Conservation (phyloP, 2,113 vertebrate genomes). For the Engraulis encrasicolus region DNA sequence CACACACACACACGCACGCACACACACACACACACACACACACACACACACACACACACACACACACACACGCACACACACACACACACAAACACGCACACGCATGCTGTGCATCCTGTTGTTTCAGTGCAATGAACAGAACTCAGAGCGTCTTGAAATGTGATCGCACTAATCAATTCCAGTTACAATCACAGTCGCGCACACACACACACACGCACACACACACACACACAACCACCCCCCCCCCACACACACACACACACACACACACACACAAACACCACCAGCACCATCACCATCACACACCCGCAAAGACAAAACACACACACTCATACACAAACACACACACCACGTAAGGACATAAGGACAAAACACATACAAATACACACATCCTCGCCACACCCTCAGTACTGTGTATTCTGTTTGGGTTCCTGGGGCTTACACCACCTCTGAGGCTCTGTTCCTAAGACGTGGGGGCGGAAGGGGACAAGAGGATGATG, state of each 20-base stretch:
- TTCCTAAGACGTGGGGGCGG: neutral
- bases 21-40: slow-evolving; percentile 1
- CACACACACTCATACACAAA: too few species aligned
- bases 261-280: too few species aligned
- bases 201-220: neutral
- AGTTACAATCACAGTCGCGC: neutral
- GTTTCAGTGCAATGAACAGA: neutral
- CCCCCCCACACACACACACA: too few species aligned
- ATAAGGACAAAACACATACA: neutral
- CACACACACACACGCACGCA: neutral
- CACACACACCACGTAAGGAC: neutral
- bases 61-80: neutral
- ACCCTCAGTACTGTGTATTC: neutral
- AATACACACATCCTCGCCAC: neutral
- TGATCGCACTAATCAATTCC: slow-evolving; percentile 15
- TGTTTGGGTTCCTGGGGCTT: neutral
- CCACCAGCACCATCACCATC: neutral
- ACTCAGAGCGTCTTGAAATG: neutral
- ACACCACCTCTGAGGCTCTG: neutral
- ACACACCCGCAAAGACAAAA: too few species aligned
- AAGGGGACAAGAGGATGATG: neutral
- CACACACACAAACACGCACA: too few species aligned
- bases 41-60: neutral
- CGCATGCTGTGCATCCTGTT: too few species aligned
- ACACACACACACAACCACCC: too few species aligned